phyloP scores from a whole-genome alignment of 2,113 vertebrate species.

The Ardeotis arabs region DNA sequence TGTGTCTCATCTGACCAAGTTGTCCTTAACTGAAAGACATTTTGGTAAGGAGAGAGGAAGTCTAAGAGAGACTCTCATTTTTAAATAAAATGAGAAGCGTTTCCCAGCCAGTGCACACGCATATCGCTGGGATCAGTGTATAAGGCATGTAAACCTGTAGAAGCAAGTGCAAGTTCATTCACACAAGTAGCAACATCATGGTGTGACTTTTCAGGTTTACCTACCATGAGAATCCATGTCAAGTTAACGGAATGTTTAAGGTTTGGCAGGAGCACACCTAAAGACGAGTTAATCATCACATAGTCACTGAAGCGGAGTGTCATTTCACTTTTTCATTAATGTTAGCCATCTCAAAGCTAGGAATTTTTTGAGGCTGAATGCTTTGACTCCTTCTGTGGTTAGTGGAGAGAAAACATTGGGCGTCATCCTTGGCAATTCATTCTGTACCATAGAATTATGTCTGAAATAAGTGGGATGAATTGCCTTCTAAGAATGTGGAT shows the following conservation, averaged over 20 bases:
- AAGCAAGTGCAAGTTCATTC: not conserved
- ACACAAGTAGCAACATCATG: not conserved
- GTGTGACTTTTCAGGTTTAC: not conserved
- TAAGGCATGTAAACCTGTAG: not conserved
- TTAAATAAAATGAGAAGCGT: not conserved
- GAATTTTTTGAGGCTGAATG: not conserved
- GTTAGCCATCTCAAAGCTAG: not conserved
- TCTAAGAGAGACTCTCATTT: not conserved
- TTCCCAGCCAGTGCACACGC: not conserved
- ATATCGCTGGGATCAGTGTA: not conserved
- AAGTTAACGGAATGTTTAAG: not conserved
- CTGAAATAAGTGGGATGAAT: not conserved
- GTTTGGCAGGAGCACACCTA: not conserved
- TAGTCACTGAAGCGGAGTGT: not conserved
- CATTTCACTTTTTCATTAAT: not conserved
- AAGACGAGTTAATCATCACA: not conserved
- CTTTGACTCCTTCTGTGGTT: not conserved
- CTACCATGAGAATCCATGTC: accelerated
- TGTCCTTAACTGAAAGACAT: not conserved
- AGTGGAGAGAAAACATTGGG: not conserved
- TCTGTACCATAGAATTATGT: not conserved
- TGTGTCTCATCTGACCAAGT: not conserved
- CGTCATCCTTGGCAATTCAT: not conserved
- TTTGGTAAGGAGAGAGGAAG: not conserved
- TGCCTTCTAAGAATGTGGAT: not conserved